phyloP scores from a whole-genome alignment of 1,140 invertebrate genomes.

The Chymomyza costata region DNA sequence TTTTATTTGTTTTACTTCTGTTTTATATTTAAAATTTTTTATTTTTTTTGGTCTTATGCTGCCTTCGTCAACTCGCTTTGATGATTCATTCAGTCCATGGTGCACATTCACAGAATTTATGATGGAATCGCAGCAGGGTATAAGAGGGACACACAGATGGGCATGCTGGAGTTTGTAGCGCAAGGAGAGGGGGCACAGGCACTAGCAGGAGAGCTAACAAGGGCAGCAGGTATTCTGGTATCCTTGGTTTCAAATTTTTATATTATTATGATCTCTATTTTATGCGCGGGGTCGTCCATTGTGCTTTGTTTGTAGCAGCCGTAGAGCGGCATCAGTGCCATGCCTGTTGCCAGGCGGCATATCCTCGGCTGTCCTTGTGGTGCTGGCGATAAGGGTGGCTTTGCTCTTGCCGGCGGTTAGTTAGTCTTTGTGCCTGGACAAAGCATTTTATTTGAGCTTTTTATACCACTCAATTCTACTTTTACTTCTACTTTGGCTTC shows the following conservation, averaged over 20 bases:
- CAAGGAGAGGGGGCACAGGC: too few relatives aligned
- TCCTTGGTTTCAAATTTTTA: constrained; percentile 67
- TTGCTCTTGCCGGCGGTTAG: constrained; percentile 55
- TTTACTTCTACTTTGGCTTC: constrained; percentile 28
- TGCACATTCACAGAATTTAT: constrained; percentile 58
- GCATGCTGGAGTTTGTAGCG: constrained; percentile 49
- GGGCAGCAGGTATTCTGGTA: constrained; percentile 62
- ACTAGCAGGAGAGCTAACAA: constrained; percentile 4
- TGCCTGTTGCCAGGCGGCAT: constrained; percentile 51
- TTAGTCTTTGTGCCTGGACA: constrained; percentile 59
- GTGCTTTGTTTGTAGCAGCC: constrained; percentile 22
- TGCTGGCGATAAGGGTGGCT: constrained; percentile 63
- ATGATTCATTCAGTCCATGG: too few relatives aligned
- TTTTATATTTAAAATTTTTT: constrained; percentile 14
- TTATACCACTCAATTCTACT: constrained; percentile 55
- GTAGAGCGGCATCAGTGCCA: constrained; percentile 36
- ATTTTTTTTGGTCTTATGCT: not conserved
- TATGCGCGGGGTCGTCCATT: constrained; percentile 37
- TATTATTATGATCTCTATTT: constrained; percentile 65
- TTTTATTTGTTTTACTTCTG: constrained; percentile 56
- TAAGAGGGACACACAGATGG: too few relatives aligned
- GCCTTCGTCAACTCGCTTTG: too few relatives aligned
- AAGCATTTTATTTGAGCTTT: constrained; percentile 71
- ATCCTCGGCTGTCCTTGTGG: constrained; percentile 58
- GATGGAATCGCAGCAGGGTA: constrained; percentile 69